These are phyloP conservation scores for Macaca mulatta DNA, from an alignment of 2,113 vertebrate genomes.

Conservation along the genomic window DNA sequence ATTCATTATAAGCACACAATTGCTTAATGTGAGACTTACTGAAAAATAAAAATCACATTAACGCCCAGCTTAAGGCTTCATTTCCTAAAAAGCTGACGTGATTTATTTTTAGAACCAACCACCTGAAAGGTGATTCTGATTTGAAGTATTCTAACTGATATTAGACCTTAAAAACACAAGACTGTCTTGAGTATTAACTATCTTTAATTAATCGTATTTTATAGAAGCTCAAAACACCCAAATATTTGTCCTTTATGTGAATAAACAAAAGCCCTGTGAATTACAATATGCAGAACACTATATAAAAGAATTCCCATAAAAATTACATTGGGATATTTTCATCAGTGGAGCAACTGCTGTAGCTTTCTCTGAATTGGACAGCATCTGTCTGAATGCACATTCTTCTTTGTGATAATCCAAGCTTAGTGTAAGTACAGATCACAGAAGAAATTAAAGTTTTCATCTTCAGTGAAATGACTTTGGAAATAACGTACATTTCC, in stretches of 20 bases:
- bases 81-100: conserved; percentile 4
- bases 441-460: conserved; percentile 86
- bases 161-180: conserved; percentile 56
- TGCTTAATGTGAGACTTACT: neutral
- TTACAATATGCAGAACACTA: conserved; percentile 44
- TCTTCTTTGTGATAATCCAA: conserved; percentile 40
- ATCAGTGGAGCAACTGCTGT: neutral
- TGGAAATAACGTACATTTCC: conserved; percentile 93
- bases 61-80: neutral
- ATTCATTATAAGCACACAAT: neutral
- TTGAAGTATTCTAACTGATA: neutral
- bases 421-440: conserved; percentile 72
- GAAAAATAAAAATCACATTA: conserved; percentile 21
- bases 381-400: neutral
- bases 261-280: conserved; percentile 45
- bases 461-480: conserved; percentile 92
- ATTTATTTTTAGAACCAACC: conserved; percentile 45
- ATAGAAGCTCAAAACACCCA: neutral
- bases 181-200: neutral
- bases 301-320: conserved; percentile 46
- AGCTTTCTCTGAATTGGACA: conserved; percentile 14
- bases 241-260: conserved; percentile 34
- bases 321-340: conserved; percentile 15
- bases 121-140: neutral
- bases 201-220: conserved; percentile 49